A percentile compares a stretch with the other conserved stretches of the same genome.
These are phyloP conservation scores for Zapornia atra DNA, from an alignment of 2,113 vertebrate genomes.

Conservation along the genomic window DNA sequence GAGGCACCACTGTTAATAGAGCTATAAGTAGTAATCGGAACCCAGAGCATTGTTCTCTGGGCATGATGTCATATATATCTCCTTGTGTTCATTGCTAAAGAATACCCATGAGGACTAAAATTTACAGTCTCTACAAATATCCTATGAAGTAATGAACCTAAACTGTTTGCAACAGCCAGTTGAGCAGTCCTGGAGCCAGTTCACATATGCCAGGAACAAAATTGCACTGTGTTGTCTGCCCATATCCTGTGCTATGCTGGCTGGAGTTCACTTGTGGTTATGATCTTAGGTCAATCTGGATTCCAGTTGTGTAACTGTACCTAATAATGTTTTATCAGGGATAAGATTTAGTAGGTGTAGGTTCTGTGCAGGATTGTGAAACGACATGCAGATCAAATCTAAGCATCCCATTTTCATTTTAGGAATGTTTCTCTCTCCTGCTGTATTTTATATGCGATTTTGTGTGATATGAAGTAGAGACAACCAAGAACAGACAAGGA, in stretches of 20 bases:
- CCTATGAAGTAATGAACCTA: neutral
- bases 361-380: neutral
- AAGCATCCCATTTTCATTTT: neutral
- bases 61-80: accelerated
- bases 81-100: neutral
- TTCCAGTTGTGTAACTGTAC: neutral
- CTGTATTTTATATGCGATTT: neutral
- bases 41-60: neutral
- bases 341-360: neutral
- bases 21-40: neutral
- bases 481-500: neutral
- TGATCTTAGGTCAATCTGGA: neutral
- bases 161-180: neutral
- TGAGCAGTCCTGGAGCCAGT: neutral
- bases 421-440: neutral
- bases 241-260: neutral
- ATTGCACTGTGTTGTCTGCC: neutral
- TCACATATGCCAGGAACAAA: neutral
- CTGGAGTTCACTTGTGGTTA: neutral
- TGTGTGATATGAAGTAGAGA: neutral
- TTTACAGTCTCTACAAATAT: neutral
- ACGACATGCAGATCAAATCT: neutral
- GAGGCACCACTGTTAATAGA: neutral
- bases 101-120: neutral
- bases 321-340: neutral